These are phyloP conservation scores for Phrynocephalus versicolor DNA, from an alignment of 2,113 vertebrate species.

Conservation along the genomic window DNA sequence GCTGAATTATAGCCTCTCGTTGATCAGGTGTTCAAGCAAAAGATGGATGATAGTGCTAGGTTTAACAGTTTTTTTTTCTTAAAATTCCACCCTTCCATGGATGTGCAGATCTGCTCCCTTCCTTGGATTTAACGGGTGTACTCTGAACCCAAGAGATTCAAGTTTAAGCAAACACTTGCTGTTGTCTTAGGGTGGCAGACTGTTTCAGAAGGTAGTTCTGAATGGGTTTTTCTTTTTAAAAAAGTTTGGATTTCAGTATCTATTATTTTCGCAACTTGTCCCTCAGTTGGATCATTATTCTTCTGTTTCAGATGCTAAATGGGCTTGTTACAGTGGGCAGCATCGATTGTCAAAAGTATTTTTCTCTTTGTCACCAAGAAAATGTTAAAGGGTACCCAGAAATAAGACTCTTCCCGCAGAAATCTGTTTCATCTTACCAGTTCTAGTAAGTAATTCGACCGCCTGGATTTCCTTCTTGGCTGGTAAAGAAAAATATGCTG, in stretches of 20 bases:
- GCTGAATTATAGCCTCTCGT: too few species aligned
- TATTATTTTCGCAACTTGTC: neutral
- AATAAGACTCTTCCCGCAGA: slow-evolving; percentile 87
- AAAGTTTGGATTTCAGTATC: neutral
- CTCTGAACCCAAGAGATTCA: neutral
- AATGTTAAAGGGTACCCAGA: slow-evolving; percentile 89
- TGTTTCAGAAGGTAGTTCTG: neutral
- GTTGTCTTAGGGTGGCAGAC: neutral
- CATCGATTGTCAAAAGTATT: slow-evolving; percentile 91
- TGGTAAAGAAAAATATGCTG: neutral
- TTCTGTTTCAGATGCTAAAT: slow-evolving; percentile 76
- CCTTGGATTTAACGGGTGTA: neutral
- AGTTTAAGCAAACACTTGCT: neutral
- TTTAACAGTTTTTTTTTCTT: too few species aligned
- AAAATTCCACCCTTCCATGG: neutral
- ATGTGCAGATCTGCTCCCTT: neutral
- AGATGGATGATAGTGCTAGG: too few species aligned
- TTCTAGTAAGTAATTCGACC: slow-evolving; percentile 81
- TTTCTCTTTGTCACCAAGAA: slow-evolving; percentile 88
- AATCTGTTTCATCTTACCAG: slow-evolving; percentile 70
- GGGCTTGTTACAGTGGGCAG: slow-evolving; percentile 88
- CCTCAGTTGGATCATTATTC: slow-evolving; percentile 19
- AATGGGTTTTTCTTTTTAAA: neutral
- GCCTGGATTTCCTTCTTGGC: slow-evolving; percentile 9
- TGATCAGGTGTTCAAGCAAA: too few species aligned